Conservation (phyloP, 1,140 invertebrate species). For the Lepidurus packardi region DNA sequence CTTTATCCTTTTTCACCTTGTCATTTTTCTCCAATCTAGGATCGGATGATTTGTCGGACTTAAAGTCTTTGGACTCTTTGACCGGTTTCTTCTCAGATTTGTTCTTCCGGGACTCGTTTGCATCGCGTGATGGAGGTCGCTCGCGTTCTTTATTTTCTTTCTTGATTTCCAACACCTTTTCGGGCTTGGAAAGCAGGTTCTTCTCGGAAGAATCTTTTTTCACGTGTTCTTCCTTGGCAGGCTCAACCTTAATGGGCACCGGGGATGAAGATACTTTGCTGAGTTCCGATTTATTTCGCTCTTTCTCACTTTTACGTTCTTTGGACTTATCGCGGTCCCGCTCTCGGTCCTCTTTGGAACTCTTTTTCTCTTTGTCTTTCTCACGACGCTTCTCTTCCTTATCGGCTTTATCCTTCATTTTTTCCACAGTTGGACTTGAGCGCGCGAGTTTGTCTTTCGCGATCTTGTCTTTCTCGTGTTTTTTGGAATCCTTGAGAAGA, state of each 20-base stretch:
- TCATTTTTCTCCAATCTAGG: neutral
- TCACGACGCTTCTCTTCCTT: slow-evolving; percentile 39
- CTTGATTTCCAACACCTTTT: slow-evolving; percentile 14
- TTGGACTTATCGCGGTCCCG: slow-evolving; percentile 44
- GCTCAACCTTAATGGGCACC: slow-evolving; percentile 26
- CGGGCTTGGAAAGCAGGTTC: slow-evolving; percentile 38
- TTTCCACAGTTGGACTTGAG: slow-evolving; percentile 35
- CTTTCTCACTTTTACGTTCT: slow-evolving; percentile 46
- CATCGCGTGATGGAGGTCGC: neutral
- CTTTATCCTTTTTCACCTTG: slow-evolving; percentile 34
- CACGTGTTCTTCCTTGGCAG: slow-evolving; percentile 44
- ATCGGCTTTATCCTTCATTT: slow-evolving; percentile 41
- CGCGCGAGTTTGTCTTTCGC: slow-evolving; percentile 36
- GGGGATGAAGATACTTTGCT: slow-evolving; percentile 11
- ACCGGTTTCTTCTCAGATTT: slow-evolving; percentile 27
- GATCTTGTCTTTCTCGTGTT: slow-evolving; percentile 43
- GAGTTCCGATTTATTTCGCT: slow-evolving; percentile 37
- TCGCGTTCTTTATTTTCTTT: slow-evolving; percentile 26
- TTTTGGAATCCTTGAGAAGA: slow-evolving; percentile 37
- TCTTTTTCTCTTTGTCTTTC: slow-evolving; percentile 41
- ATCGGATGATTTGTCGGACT: neutral
- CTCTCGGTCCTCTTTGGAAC: slow-evolving; percentile 37
- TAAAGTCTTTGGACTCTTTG: slow-evolving; percentile 24
- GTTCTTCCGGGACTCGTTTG: slow-evolving; percentile 7
- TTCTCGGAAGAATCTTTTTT: slow-evolving; percentile 41